Evolutionary conservation across 2,797 vertebrate species (phyloP).

Genomic region (Limnodromus scolopaceus): DNA sequence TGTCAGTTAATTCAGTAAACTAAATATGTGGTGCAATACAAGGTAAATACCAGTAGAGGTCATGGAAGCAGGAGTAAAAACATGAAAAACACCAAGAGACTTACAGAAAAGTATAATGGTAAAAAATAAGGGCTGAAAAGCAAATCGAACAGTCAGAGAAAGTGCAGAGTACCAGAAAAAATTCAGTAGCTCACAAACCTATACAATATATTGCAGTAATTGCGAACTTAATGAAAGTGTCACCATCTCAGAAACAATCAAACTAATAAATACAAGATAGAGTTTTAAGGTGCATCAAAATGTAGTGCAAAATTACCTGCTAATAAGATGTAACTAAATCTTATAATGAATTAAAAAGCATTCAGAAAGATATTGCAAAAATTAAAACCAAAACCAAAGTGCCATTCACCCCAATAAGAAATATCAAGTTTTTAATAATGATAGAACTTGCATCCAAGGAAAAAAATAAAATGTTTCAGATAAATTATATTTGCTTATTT

Average conservation of each 20-base stretch:
- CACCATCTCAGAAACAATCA: not conserved
- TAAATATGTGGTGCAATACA: not conserved
- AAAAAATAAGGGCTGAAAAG: not conserved
- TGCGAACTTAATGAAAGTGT: not conserved
- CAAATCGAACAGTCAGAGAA: not conserved
- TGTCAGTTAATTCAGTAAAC: not conserved
- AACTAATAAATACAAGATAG: not conserved
- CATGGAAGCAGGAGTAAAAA: conserved; percentile 20
- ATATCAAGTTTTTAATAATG: not conserved
- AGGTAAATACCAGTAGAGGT: conserved; percentile 23
- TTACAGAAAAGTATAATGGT: not conserved
- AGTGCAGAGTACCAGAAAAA: not conserved
- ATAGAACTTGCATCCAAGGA: not conserved
- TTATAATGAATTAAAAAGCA: not conserved
- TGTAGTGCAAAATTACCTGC: not conserved
- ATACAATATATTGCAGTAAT: not conserved
- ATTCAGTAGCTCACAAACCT: not conserved
- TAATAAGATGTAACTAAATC: conserved; percentile 6
- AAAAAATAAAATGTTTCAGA: not conserved
- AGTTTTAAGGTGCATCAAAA: not conserved
- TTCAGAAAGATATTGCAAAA: not conserved
- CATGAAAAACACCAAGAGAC: not conserved
- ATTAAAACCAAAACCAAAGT: not conserved
- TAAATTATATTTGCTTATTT: not conserved
- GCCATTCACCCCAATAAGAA: not conserved